Evolutionary conservation across 2,888 invertebrate species (phyloP).

Genomic region (Matsumyia berberina): DNA sequence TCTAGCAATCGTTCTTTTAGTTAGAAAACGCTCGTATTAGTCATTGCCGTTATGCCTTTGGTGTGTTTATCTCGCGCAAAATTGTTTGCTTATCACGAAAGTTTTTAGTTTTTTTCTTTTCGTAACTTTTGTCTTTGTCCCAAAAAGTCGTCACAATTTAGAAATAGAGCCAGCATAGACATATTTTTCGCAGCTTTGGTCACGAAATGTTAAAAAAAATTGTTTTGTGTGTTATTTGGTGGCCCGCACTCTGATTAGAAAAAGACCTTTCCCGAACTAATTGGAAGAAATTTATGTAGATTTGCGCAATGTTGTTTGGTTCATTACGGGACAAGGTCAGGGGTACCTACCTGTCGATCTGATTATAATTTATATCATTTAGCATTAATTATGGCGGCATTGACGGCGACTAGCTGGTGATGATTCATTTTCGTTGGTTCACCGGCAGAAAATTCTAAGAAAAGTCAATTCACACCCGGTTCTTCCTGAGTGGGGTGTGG

Average conservation of each 20-base stretch:
- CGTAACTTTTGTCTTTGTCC: constrained; percentile 44
- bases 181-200: constrained; percentile 17
- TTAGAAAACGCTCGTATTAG: constrained; percentile 47
- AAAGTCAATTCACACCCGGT: not conserved
- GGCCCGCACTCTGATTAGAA: not conserved
- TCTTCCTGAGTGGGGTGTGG: not conserved
- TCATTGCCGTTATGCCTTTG: constrained; percentile 37
- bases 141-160: not conserved
- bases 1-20: constrained; percentile 19
- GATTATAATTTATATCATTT: not conserved
- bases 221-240: not conserved
- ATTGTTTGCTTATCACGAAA: constrained; percentile 56
- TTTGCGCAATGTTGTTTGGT: not conserved
- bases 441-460: constrained; percentile 37
- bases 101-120: constrained; percentile 17
- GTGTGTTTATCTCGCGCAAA: constrained; percentile 56
- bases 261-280: not conserved
- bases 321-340: constrained; percentile 39
- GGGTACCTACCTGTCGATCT: not conserved
- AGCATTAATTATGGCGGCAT: constrained; percentile 15
- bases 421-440: constrained; percentile 41
- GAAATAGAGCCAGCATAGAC: not conserved
- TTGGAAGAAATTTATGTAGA: not conserved
- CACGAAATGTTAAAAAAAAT: constrained; percentile 4
- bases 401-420: not conserved